These are phyloP conservation scores for Carettochelys insculpta DNA, from an alignment of 2,113 vertebrate genomes.

Conservation along the genomic window DNA sequence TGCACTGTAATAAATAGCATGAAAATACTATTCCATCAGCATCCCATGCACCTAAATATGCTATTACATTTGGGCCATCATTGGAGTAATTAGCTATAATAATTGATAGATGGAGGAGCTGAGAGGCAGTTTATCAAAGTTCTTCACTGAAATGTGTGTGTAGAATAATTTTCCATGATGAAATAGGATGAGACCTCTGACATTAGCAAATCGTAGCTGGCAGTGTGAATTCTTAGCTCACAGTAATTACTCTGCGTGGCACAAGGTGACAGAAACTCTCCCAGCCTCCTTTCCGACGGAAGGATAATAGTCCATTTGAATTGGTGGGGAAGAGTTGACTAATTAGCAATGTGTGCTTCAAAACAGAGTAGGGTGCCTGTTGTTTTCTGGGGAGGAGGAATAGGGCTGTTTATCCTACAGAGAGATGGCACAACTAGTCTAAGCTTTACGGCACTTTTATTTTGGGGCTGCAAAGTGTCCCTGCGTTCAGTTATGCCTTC, in stretches of 20 bases:
- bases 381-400: conserved; percentile 20
- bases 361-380: not conserved
- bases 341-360: not conserved
- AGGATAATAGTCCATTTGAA: not conserved
- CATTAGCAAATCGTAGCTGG: not conserved
- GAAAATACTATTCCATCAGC: not conserved
- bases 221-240: not conserved
- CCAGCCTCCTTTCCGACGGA: not conserved
- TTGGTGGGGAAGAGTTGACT: not conserved
- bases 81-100: not conserved
- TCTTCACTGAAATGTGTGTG: not conserved
- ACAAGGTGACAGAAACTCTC: not conserved
- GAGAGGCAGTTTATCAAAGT: not conserved
- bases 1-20: not conserved
- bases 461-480: conserved; percentile 46
- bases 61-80: rapidly evolving
- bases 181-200: not conserved
- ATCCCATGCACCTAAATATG: not conserved
- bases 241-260: not conserved
- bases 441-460: conserved; percentile 61
- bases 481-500: conserved; percentile 21
- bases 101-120: not conserved
- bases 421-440: conserved; percentile 43
- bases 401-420: conserved; percentile 46
- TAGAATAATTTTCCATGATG: not conserved